A percentile compares a stretch with the other conserved stretches of the same genome.
Evolutionary conservation across 1,140 invertebrate species (phyloP).

Genomic region (Zaprionus ornatus): DNA sequence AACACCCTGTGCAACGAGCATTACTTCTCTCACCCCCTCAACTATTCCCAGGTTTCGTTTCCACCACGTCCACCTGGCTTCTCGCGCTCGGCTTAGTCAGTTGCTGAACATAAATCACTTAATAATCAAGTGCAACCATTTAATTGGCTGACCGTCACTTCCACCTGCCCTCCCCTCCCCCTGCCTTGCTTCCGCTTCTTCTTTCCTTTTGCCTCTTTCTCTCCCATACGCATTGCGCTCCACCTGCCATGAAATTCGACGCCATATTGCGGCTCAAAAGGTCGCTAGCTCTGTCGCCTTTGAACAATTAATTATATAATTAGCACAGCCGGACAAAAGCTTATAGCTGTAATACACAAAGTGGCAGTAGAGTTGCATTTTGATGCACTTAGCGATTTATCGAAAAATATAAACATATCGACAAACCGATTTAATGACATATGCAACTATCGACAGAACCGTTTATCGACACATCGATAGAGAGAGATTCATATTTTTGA

Average conservation of each 20-base stretch:
- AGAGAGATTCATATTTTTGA: no score
- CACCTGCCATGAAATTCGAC: conserved; percentile 7
- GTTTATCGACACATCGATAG: no score
- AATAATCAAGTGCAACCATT: conserved; percentile 77
- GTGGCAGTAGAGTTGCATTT: background rate
- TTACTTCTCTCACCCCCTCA: no score
- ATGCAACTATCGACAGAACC: no score
- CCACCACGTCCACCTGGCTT: no score
- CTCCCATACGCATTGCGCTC: background rate
- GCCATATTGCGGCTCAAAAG: background rate
- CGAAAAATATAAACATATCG: no score
- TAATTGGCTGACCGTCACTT: conserved; percentile 59
- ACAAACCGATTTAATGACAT: no score
- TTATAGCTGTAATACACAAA: conserved; percentile 22
- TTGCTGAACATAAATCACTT: conserved; percentile 79
- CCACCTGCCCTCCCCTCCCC: background rate
- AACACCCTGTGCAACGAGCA: background rate
- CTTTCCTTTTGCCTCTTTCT: background rate
- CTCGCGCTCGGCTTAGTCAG: conserved; percentile 48
- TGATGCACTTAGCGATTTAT: background rate
- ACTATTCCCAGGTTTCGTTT: background rate
- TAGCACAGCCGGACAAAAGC: conserved; percentile 56
- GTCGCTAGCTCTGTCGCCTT: conserved; percentile 29
- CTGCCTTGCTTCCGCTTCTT: background rate
- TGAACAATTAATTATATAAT: conserved; percentile 70